phyloP scores from a whole-genome alignment of 1,140 invertebrate genomes.

The Drosophila bifasciata region DNA sequence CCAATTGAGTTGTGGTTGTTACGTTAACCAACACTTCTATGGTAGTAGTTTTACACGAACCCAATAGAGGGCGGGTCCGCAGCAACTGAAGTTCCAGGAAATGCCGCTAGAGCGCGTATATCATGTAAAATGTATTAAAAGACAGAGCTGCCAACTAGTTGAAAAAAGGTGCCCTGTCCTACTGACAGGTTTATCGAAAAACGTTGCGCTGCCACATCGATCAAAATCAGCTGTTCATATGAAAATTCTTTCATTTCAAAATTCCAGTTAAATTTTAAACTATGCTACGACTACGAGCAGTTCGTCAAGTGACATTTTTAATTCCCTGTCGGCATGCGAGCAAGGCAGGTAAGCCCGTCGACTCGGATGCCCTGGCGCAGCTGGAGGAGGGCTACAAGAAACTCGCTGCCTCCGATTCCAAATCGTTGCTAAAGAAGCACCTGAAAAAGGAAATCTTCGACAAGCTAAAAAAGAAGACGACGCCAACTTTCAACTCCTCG shows the following conservation, averaged over 20 bases:
- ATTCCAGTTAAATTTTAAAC: conserved; percentile 19
- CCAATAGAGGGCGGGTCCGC: too few species aligned
- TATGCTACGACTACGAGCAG: background rate
- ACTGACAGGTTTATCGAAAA: too few species aligned
- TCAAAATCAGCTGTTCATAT: background rate
- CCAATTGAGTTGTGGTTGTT: background rate
- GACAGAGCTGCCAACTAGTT: too few species aligned
- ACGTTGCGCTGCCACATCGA: conserved; percentile 1
- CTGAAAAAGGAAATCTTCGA: conserved; percentile 95
- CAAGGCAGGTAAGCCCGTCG: background rate
- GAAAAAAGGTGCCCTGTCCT: too few species aligned
- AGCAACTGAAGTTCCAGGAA: too few species aligned
- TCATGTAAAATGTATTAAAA: too few species aligned
- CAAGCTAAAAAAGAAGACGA: conserved; percentile 93
- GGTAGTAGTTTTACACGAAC: too few species aligned
- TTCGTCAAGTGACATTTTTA: background rate
- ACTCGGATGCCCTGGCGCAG: conserved; percentile 90
- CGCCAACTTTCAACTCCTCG: conserved; percentile 91
- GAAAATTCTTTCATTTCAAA: background rate
- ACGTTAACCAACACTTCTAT: background rate
- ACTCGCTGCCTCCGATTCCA: conserved; percentile 92
- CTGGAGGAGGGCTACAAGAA: conserved; percentile 94
- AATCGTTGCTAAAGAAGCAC: conserved; percentile 97
- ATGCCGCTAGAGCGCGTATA: too few species aligned
- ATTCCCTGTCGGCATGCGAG: background rate